Evolutionary conservation across 2,797 vertebrate species (phyloP).

Genomic region (Dromococcyx pavoninus): DNA sequence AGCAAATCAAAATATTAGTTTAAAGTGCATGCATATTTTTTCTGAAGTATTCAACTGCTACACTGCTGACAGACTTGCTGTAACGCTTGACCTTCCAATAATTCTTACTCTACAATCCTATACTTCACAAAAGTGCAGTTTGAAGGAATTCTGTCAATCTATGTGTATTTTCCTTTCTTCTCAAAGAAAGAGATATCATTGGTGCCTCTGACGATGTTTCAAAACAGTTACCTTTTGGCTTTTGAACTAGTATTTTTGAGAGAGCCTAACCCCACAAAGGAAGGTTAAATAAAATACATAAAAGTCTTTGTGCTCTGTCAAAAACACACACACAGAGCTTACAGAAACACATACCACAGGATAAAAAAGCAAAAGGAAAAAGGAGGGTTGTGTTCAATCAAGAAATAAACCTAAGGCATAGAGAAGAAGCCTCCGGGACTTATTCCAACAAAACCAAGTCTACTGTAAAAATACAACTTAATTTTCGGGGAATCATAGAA

Average conservation of each 20-base stretch:
- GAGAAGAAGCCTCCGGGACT: not conserved
- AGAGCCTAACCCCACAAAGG: not conserved
- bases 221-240: slow-evolving; percentile 29
- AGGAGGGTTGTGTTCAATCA: not conserved
- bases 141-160: slow-evolving; percentile 49
- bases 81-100: slow-evolving; percentile 63
- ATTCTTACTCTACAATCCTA: slow-evolving; percentile 19
- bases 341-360: not conserved
- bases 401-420: not conserved
- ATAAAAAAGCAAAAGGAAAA: not conserved
- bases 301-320: not conserved
- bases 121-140: slow-evolving; percentile 34
- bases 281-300: not conserved
- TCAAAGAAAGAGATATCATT: not conserved
- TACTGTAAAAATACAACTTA: not conserved
- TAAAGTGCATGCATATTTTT: slow-evolving; percentile 27
- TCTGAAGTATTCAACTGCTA: slow-evolving; percentile 63
- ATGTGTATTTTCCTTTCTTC: slow-evolving; percentile 36
- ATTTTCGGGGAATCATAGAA: not conserved
- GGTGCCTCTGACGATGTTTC: not conserved
- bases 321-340: not conserved
- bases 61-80: slow-evolving; percentile 55
- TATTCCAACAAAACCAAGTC: not conserved
- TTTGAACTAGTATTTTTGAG: slow-evolving; percentile 53
- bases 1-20: slow-evolving; percentile 58